Evolutionary conservation across 23 tunicate species (phyloP).

Genomic region (Trididemnum clinides): DNA sequence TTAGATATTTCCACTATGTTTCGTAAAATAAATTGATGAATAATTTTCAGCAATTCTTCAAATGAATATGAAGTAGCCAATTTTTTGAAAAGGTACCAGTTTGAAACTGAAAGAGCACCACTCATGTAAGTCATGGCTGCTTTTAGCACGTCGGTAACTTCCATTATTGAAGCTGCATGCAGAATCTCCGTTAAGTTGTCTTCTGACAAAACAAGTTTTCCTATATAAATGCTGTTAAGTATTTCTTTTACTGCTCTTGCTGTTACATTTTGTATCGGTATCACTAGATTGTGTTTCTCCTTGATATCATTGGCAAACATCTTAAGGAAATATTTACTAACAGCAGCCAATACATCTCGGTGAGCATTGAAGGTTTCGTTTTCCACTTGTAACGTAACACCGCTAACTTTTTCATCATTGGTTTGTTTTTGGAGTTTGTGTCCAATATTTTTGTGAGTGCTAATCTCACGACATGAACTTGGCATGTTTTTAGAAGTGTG

Average conservation of each 20-base stretch:
- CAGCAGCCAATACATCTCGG: not conserved
- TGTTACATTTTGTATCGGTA: not conserved
- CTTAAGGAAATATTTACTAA: not conserved
- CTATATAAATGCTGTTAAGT: not conserved
- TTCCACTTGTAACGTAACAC: too few species aligned
- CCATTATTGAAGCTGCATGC: not conserved
- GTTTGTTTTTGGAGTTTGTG: too few species aligned
- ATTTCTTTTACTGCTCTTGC: not conserved
- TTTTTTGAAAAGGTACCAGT: not conserved
- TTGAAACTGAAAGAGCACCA: not conserved
- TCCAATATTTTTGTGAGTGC: too few species aligned
- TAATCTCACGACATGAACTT: too few species aligned
- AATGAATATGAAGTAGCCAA: not conserved
- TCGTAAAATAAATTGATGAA: not conserved
- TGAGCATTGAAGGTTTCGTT: too few species aligned
- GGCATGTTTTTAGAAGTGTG: too few species aligned
- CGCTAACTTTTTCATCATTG: too few species aligned
- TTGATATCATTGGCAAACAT: not conserved
- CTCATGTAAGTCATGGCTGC: not conserved
- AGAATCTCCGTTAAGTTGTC: not conserved
- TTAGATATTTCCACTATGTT: not conserved
- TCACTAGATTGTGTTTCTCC: not conserved
- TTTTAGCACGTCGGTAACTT: not conserved
- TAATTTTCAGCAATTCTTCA: not conserved
- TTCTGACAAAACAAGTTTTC: not conserved